These are phyloP conservation scores for Thymallus thymallus DNA, from an alignment of 2,113 vertebrate genomes.

Conservation along the genomic window DNA sequence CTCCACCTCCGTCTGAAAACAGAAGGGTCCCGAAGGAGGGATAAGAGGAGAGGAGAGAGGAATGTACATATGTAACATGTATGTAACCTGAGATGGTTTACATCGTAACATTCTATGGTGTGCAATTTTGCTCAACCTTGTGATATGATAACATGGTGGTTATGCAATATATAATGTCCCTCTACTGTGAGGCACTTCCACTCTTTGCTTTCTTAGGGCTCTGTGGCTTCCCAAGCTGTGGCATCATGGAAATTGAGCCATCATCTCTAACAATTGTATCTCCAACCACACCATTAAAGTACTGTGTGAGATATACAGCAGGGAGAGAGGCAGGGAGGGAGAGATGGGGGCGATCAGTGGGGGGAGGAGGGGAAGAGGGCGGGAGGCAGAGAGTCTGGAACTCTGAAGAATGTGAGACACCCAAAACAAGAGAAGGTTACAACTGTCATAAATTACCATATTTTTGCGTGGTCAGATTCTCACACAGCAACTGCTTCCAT, in stretches of 20 bases:
- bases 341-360: constrained; percentile 40
- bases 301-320: constrained; percentile 13
- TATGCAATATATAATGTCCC: background rate
- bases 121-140: background rate
- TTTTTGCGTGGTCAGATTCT: constrained; percentile 41
- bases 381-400: constrained; percentile 40
- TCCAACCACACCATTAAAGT: constrained; percentile 26
- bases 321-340: constrained; percentile 1
- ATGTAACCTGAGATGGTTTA: background rate
- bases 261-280: constrained; percentile 22
- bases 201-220: background rate
- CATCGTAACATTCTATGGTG: background rate
- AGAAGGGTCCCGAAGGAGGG: constrained; percentile 20
- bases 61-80: background rate
- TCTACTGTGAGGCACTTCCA: background rate
- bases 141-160: background rate
- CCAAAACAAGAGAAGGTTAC: constrained; percentile 26
- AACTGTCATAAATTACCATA: constrained; percentile 55
- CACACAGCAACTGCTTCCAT: constrained; percentile 53
- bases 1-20: constrained; percentile 19
- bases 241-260: constrained; percentile 4
- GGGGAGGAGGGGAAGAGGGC: constrained; percentile 32
- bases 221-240: background rate
- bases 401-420: constrained; percentile 41
- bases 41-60: constrained; percentile 22